Evolutionary conservation across 1,140 invertebrate species (phyloP).

Genomic region (Brachionus paranguensis): DNA sequence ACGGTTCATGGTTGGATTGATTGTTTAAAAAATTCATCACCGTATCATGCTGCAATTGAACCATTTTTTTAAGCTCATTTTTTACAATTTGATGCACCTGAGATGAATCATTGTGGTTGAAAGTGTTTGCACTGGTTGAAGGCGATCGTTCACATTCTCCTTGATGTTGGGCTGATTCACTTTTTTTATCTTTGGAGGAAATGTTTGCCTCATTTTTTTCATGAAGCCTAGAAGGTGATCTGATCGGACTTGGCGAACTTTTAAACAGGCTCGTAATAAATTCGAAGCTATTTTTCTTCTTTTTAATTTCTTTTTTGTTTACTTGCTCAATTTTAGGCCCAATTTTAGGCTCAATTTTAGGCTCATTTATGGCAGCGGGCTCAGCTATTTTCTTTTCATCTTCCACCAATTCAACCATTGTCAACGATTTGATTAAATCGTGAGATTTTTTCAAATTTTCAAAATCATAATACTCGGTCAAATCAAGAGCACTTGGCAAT

Average conservation of each 20-base stretch:
- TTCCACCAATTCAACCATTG: not conserved
- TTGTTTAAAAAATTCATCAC: slow-evolving; percentile 25
- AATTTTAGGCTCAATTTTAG: not conserved
- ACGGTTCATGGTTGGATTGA: not conserved
- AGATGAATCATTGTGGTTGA: not conserved
- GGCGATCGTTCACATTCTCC: not conserved
- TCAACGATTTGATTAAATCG: not conserved
- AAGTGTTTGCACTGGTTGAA: not conserved
- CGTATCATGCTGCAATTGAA: slow-evolving; percentile 29
- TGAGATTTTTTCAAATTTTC: not conserved
- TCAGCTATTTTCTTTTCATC: not conserved
- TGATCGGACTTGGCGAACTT: not conserved
- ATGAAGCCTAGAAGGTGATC: not conserved
- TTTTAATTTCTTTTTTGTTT: not conserved
- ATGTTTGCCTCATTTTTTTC: not conserved
- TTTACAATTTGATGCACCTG: not conserved
- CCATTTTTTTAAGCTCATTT: slow-evolving; percentile 5
- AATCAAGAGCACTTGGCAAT: not conserved
- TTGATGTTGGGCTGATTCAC: not conserved
- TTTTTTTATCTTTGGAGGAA: not conserved
- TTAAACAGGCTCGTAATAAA: not conserved
- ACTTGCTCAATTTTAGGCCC: not conserved
- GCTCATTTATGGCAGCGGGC: not conserved
- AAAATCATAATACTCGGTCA: slow-evolving; percentile 15
- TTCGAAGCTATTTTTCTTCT: not conserved